These are phyloP conservation scores for Dascyllus trimaculatus DNA, from an alignment of 2,113 vertebrate genomes.

Conservation along the genomic window DNA sequence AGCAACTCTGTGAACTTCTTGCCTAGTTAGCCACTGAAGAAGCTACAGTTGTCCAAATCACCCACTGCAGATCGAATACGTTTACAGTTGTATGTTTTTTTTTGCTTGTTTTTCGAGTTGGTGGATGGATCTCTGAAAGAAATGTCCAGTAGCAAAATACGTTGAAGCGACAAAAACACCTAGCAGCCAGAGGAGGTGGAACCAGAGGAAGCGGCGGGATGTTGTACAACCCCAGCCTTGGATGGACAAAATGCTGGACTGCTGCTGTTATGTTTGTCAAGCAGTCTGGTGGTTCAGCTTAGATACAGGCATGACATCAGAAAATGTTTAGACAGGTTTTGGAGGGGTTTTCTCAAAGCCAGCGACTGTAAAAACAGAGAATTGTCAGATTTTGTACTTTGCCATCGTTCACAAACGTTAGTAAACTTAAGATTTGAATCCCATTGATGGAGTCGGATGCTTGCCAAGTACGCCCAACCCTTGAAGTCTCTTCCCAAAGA, in stretches of 20 bases:
- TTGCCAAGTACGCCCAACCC: neutral
- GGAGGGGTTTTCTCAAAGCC: too few species aligned
- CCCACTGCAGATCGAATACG: neutral
- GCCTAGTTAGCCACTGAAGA: neutral
- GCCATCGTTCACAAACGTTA: too few species aligned
- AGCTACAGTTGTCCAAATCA: neutral
- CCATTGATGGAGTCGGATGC: neutral
- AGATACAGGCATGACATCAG: too few species aligned
- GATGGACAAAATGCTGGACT: neutral
- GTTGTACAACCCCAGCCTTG: neutral
- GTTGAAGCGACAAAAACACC: neutral
- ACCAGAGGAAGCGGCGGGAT: neutral
- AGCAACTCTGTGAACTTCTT: neutral
- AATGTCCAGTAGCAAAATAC: neutral
- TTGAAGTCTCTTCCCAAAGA: neutral
- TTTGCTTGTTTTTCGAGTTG: neutral
- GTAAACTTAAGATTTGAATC: slow-evolving; percentile 7
- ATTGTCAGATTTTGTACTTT: too few species aligned
- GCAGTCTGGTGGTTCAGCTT: too few species aligned
- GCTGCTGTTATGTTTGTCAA: neutral
- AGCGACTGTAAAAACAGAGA: too few species aligned
- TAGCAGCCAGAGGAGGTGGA: neutral
- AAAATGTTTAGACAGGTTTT: too few species aligned
- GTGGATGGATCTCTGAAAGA: neutral
- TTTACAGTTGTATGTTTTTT: neutral